phyloP scores from a whole-genome alignment of 2,113 vertebrate species.

The Macrotus californicus region DNA sequence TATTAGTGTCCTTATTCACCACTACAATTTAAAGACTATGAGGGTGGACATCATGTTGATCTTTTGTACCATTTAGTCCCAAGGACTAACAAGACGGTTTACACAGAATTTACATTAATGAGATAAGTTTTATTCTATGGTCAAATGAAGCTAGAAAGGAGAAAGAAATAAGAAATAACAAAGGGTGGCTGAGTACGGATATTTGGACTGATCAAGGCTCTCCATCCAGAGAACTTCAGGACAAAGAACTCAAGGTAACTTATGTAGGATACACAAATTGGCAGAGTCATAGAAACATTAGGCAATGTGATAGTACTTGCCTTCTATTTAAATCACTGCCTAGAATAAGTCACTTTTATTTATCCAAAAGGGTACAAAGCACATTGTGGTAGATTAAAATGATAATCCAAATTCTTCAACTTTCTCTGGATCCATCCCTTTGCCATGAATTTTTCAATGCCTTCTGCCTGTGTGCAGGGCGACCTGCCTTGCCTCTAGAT shows the following conservation, averaged over 20 bases:
- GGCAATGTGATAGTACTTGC: rapidly evolving
- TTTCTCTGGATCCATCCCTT: not conserved
- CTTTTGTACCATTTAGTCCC: not conserved
- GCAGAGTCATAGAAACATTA: not conserved
- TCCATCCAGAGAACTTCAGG: not conserved
- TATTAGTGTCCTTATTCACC: not conserved
- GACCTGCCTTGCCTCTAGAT: not conserved
- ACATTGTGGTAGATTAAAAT: not conserved
- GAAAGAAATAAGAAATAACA: not conserved
- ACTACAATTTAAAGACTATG: not conserved
- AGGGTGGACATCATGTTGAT: not conserved
- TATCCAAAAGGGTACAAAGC: not conserved
- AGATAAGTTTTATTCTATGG: not conserved
- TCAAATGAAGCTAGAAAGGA: not conserved
- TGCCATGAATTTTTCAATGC: not conserved
- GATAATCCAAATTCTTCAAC: not conserved
- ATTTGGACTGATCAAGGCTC: not conserved
- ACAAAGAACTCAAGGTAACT: not conserved
- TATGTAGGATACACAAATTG: not conserved
- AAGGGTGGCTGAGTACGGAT: not conserved
- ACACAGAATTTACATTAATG: not conserved
- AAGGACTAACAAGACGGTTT: not conserved
- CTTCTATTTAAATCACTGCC: not conserved
- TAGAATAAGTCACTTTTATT: not conserved
- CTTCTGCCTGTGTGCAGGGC: not conserved